Evolutionary conservation across 1,140 invertebrate species (phyloP).

Genomic region (Papilio machaon): DNA sequence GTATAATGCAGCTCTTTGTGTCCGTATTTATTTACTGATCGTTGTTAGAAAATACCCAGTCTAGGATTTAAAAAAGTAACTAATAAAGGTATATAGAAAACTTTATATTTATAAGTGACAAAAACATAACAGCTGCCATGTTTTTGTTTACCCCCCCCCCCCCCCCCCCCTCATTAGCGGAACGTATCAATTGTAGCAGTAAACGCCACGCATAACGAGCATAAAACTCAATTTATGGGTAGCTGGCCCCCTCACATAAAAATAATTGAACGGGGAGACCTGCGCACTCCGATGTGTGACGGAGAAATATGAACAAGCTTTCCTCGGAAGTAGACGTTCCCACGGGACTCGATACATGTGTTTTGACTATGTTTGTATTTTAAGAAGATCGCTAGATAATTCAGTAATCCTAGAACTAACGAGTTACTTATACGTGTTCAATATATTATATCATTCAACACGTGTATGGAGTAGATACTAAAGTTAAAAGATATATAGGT

Average conservation of each 20-base stretch:
- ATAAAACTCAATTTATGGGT: conserved; percentile 43
- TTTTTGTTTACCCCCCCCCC: conserved; percentile 3
- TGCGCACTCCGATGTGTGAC: conserved; percentile 34
- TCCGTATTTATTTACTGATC: too few relatives aligned
- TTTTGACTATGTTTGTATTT: neutral
- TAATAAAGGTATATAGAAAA: neutral
- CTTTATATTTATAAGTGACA: neutral
- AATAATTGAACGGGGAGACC: conserved; percentile 45
- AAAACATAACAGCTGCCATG: neutral
- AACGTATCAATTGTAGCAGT: conserved; percentile 31
- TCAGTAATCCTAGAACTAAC: neutral
- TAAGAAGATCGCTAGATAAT: neutral
- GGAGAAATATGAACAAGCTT: conserved; percentile 40
- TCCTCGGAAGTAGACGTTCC: conserved; percentile 36
- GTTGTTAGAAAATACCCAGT: neutral
- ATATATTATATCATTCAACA: neutral
- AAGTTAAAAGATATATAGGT: too few relatives aligned
- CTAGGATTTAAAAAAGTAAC: neutral
- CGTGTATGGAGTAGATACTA: neutral
- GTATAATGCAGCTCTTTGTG: too few relatives aligned
- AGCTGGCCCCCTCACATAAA: conserved; percentile 38
- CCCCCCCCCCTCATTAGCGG: conserved; percentile 19
- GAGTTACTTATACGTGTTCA: neutral
- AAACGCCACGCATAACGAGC: conserved; percentile 32
- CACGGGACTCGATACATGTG: conserved; percentile 42